Conservation (phyloP, 2,888 invertebrate species). For the Noctua fimbriata region DNA sequence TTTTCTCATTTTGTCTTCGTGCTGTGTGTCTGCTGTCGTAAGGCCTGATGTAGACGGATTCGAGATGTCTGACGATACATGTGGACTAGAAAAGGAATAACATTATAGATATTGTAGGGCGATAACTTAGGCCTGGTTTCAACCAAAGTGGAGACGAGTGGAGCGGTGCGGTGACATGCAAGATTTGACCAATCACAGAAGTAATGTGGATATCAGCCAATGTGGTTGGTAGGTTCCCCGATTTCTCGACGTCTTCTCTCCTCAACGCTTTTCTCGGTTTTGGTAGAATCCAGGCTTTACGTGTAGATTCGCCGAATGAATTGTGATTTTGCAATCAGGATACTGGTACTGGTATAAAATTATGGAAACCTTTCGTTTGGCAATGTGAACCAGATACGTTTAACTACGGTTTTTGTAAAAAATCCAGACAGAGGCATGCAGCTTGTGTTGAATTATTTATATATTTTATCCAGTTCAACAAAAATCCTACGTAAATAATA, state of each 20-base stretch:
- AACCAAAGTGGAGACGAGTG: not conserved
- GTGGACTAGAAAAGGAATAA: slow-evolving; percentile 82
- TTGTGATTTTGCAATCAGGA: slow-evolving; percentile 14
- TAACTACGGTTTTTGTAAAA: not conserved
- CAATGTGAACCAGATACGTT: not conserved
- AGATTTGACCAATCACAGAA: not conserved
- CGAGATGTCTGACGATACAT: slow-evolving; percentile 86
- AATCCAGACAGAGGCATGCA: slow-evolving; percentile 24
- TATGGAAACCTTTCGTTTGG: not conserved
- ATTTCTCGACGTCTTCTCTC: not conserved
- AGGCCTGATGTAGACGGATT: slow-evolving; percentile 88
- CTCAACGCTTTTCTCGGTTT: not conserved
- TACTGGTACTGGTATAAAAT: slow-evolving; percentile 10
- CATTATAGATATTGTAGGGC: not conserved
- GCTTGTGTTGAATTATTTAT: not conserved
- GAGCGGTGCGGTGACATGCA: not conserved
- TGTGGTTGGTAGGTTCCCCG: not conserved
- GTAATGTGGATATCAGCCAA: not conserved
- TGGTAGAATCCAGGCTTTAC: not conserved
- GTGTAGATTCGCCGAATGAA: slow-evolving; percentile 8
- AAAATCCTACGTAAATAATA: not conserved
- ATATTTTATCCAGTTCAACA: not conserved
- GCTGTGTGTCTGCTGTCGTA: slow-evolving; percentile 73
- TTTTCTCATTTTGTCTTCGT: slow-evolving; percentile 84
- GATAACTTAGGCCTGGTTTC: not conserved